These are phyloP conservation scores for Zaprionus lineosus DNA, from an alignment of 2,888 invertebrate genomes.

Conservation along the genomic window DNA sequence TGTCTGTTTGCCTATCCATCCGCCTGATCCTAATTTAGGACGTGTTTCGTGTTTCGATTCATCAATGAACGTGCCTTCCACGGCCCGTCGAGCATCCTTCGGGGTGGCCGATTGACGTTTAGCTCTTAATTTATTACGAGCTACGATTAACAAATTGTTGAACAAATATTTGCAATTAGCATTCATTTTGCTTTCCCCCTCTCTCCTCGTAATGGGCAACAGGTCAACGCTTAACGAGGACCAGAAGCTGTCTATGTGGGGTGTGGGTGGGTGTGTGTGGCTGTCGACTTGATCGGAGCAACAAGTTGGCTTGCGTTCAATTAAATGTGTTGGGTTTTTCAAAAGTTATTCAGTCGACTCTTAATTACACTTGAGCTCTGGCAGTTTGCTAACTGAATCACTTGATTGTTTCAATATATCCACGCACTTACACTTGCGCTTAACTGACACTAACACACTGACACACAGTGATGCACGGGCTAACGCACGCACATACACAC, in stretches of 20 bases:
- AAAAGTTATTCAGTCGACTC: neutral
- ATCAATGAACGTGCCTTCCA: conserved; percentile 27
- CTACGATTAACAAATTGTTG: conserved; percentile 47
- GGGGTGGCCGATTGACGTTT: conserved; percentile 21
- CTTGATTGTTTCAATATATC: conserved; percentile 31
- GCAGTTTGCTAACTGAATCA: conserved; percentile 17
- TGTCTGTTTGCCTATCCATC: conserved; percentile 23
- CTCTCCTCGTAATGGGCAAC: conserved; percentile 37
- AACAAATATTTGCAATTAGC: conserved; percentile 67
- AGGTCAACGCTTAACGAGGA: conserved; percentile 33
- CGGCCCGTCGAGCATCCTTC: conserved; percentile 47
- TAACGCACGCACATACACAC: conserved; percentile 25
- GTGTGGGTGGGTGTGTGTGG: neutral
- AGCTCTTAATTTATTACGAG: conserved; percentile 51
- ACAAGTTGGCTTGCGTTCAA: conserved; percentile 48
- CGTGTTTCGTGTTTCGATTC: conserved; percentile 24
- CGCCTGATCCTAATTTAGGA: neutral
- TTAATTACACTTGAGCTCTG: conserved; percentile 9
- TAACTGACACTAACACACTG: neutral
- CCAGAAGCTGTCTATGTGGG: neutral
- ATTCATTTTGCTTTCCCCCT: conserved; percentile 42
- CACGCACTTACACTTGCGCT: neutral
- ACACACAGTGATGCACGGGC: conserved; percentile 1
- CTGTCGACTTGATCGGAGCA: conserved; percentile 23
- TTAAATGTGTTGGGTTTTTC: neutral